Evolutionary conservation across 2,888 invertebrate species (phyloP), one percentile per base, ranked within the genome.

Genomic region (Netelia fuscicornis): DNA sequence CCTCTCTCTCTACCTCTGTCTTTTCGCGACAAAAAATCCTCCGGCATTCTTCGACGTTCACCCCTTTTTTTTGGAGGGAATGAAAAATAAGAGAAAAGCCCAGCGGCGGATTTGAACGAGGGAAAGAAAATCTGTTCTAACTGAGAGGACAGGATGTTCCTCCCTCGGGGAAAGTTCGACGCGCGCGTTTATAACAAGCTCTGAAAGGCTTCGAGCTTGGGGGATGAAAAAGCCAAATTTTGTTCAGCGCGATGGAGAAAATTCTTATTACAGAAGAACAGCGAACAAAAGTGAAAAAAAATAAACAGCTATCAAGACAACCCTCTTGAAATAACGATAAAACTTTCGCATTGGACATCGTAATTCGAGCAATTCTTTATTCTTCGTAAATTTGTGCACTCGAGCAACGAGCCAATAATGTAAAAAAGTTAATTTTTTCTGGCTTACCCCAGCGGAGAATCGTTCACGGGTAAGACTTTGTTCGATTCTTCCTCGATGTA

Each of bases 401-500:
- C 17, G 54, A 25, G 23, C 23, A 44, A 44, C 23, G 1, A 10
- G 58, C 3, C 11, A 25, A 62, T 68, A 60, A 70, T 23, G 8
- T 1, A 42, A 62, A 25, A 2, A n/a, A 1, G 2, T 54, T 10
- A 30, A 79, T 64, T 30, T 64, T 30, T 65, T 54, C 56, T 44
- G 54, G 70, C 87, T 87, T 85, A 87, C 87, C 87, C 78, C 81
- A 67, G 80, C 80, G 71, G 85, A 85, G 78, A 80, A 9, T 85
- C 30, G 67, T 77, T 60, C 65, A 62, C 76, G 71, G 60, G 65
- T 72, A 48, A 79, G 25, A 68, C 56, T 10, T 8, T 23, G 13
- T 62, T 44, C 20, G 48, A 44, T 54, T 48, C 64, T 65, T 72
- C 64, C n/a, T 75, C 37, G n/a, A 11, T 20, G 2, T 17, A 20